Base-by-base conservation (phyloP, 2,113 vertebrate species). In the Protobothrops mucrosquamatus region DNA sequence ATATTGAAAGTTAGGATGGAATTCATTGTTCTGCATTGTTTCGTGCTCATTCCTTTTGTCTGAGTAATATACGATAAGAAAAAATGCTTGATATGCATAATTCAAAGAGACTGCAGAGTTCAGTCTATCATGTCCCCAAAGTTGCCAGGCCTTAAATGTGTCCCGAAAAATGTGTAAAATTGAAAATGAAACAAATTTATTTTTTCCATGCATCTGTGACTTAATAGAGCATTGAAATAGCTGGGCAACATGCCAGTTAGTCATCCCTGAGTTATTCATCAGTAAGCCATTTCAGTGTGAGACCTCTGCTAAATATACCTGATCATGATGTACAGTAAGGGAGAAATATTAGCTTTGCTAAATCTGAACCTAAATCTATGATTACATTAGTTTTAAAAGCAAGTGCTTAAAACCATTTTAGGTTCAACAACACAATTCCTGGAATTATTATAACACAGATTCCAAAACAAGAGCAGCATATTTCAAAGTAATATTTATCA, bases 351-450 rank as follows among this genome's bases (percentile, higher is more conserved):
- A 87, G 10, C 29, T 93, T 93, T 12, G 86, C 85, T 94, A 20
- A 90, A 87, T 43, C n/a, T 3, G 0, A 0, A 24, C 91, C 59
- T 8, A 6, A 94, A 95, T 93, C 94, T 54, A 81, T 22, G 93
- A 29, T 85, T 56, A 89, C 2, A 5, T 52, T 69, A 48, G 90
- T 94, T 94, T 92, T 94, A n/a, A 26, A 90, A 94, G 92, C n/a
- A 55, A 10, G 34, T 43, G 86, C n/a, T 88, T 0, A 55, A 56
- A 85, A 8, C 0, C 0, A 94, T 93, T 94, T 92, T 56, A 14
- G 52, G 29, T 89, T 90, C 48, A 87, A 57, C 34, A 61, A 61
- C 1, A 52, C 92, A 26, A 6, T 61, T 95, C 93, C 88, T 93
- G n/a, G 29, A 91, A 93, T 46, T 64, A 0, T 86, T 18, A 93